Evolutionary conservation across 2,797 vertebrate species (phyloP).

Genomic region (Hypotaenidia philippensis): DNA sequence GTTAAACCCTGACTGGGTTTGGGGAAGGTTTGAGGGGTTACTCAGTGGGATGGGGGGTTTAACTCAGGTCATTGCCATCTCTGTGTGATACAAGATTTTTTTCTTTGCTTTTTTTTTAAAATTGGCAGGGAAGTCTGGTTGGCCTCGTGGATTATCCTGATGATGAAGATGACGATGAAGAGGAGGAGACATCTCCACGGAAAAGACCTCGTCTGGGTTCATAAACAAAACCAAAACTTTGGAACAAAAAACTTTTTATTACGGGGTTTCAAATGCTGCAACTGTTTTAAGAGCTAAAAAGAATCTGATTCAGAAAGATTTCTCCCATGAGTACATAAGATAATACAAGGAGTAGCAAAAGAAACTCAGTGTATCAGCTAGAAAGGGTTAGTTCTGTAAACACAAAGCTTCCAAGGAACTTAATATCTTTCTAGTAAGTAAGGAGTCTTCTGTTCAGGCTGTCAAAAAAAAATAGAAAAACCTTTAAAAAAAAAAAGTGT

Average conservation of each 20-base stretch:
- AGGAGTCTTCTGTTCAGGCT: conserved; percentile 86
- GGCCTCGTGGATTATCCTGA: conserved; percentile 99
- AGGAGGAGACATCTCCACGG: conserved; percentile 92
- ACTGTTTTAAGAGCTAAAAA: conserved; percentile 81
- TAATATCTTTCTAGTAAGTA: conserved; percentile 80
- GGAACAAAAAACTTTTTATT: conserved; percentile 60
- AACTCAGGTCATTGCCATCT: not conserved
- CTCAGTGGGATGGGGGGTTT: not conserved
- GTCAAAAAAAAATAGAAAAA: conserved; percentile 61
- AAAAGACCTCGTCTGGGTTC: conserved; percentile 97
- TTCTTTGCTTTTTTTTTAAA: not conserved
- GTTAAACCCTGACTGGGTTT: rapidly evolving
- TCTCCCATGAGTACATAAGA: conserved; percentile 81
- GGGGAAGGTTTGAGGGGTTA: not conserved
- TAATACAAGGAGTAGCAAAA: conserved; percentile 83
- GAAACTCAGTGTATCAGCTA: conserved; percentile 80
- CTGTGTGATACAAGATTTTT: not conserved
- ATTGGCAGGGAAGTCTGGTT: conserved; percentile 89
- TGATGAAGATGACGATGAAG: conserved; percentile 96
- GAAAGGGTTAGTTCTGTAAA: conserved; percentile 82
- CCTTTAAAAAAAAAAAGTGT: conserved; percentile 57
- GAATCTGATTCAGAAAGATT: conserved; percentile 82
- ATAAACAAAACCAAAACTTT: conserved; percentile 81
- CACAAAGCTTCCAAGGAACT: conserved; percentile 82
- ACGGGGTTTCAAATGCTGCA: conserved; percentile 82